Conservation (phyloP, 2,888 invertebrate genomes). For the Eupithecia subfuscata region DNA sequence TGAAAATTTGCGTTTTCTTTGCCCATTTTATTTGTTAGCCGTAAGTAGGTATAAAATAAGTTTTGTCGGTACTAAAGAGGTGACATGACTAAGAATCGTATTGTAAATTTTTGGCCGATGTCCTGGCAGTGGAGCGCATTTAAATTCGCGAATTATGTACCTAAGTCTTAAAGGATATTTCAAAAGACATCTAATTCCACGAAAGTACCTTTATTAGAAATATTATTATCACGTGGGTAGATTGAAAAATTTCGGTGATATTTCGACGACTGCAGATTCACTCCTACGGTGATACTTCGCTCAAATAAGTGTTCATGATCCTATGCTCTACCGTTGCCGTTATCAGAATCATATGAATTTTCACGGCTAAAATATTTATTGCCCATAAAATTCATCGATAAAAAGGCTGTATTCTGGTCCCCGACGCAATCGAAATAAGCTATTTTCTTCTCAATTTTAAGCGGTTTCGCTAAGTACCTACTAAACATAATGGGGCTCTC, state of each 20-base stretch:
- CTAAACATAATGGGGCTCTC: slow-evolving; percentile 16
- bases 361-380: slow-evolving; percentile 30
- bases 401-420: slow-evolving; percentile 21
- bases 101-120: too few relatives aligned
- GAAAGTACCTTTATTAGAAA: background rate
- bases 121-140: too few relatives aligned
- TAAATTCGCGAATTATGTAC: too few relatives aligned
- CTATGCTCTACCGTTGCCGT: slow-evolving; percentile 5
- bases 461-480: slow-evolving; percentile 18
- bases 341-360: slow-evolving; percentile 28
- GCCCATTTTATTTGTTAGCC: too few relatives aligned
- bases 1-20: too few relatives aligned
- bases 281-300: background rate
- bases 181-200: background rate
- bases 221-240: background rate
- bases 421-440: slow-evolving; percentile 23
- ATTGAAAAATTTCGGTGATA: background rate
- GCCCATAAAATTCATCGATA: slow-evolving; percentile 29
- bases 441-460: slow-evolving; percentile 24
- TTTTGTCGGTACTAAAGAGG: too few relatives aligned
- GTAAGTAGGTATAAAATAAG: too few relatives aligned
- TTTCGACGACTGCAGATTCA: background rate
- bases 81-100: too few relatives aligned
- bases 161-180: too few relatives aligned
- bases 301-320: slow-evolving; percentile 8